These are phyloP conservation scores for Okamejei kenojei DNA, from an alignment of 2,797 vertebrate genomes.

Conservation along the genomic window DNA sequence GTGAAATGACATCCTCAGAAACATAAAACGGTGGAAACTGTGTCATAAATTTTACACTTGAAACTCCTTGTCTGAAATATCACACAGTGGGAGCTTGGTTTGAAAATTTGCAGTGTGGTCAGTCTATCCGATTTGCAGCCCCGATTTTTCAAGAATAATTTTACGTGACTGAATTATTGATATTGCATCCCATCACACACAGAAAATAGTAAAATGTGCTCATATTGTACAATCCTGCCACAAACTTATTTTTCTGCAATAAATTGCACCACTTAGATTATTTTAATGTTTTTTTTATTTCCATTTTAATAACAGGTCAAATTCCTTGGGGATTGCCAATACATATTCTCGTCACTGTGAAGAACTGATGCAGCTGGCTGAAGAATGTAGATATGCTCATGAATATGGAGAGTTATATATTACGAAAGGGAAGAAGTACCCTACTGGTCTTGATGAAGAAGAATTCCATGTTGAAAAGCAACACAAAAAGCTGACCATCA, in stretches of 20 bases:
- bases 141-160: not conserved
- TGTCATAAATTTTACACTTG: not conserved
- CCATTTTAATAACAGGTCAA: constrained; percentile 52
- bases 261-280: not conserved
- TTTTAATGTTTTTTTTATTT: constrained; percentile 26
- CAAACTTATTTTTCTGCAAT: not conserved
- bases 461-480: constrained; percentile 42
- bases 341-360: constrained; percentile 56
- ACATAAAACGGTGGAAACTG: not conserved
- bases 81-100: not conserved
- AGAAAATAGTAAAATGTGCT: too few species aligned
- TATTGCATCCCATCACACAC: not conserved
- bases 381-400: constrained; percentile 67
- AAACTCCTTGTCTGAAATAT: too few species aligned
- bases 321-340: constrained; percentile 51
- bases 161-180: not conserved
- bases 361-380: constrained; percentile 65
- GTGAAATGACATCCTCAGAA: not conserved
- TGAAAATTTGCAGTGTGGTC: not conserved
- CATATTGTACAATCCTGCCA: not conserved
- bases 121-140: not conserved
- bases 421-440: constrained; percentile 46
- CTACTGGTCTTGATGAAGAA: constrained; percentile 42
- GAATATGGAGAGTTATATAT: constrained; percentile 57
- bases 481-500: constrained; percentile 47